Base-by-base conservation (phyloP, 2,888 invertebrate genomes). In the Aphrophora alni region DNA sequence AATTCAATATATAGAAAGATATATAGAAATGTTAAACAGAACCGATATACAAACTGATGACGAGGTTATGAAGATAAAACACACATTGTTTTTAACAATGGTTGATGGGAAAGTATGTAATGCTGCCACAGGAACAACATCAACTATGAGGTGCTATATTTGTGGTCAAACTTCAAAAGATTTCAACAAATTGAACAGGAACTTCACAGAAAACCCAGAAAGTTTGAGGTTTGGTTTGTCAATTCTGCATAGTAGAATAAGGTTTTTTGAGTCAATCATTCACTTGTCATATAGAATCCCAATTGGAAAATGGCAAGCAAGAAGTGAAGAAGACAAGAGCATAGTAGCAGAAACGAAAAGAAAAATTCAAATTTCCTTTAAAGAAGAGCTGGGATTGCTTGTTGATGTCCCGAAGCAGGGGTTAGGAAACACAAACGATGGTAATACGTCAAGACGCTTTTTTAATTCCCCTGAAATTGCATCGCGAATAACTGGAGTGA, bases 371-470 rank as follows among this genome's bases (percentile, higher is more conserved):
- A n/a, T 10, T 26, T 24, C 28, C 3, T 80, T 80, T 38, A 68
- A 44, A 44, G 26, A 25, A 33, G 33, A 80, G 38, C 21, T 51
- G 7, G 82, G 82, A 28, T 51, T 82, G 27, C 26, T 82, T 25
- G 69, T 82, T 24, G 77, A 82, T n/a, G 38, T 70, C 14, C 80
- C 80, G 14, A 80, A 77, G 74, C 77, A 71, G 73, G 80, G 80
- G 3, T 69, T 59, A 24, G 80, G 80, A 7, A 82, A 73, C 25
- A 80, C 74, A 24, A 80, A 82, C 75, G 82, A 82, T 28, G 80
- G 75, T 5, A 81, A 81, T 25, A 80, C 72, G 17, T 12, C 51
- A n/a, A 25, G 74, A 68, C 0, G 74, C 7, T 81, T 81, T 73
- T 77, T 77, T 51, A 17, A 4, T 8, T 27, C 77, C 25, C 51